Evolutionary conservation across 2,888 invertebrate genomes (phyloP).

Genomic region (Villa cingulata): DNA sequence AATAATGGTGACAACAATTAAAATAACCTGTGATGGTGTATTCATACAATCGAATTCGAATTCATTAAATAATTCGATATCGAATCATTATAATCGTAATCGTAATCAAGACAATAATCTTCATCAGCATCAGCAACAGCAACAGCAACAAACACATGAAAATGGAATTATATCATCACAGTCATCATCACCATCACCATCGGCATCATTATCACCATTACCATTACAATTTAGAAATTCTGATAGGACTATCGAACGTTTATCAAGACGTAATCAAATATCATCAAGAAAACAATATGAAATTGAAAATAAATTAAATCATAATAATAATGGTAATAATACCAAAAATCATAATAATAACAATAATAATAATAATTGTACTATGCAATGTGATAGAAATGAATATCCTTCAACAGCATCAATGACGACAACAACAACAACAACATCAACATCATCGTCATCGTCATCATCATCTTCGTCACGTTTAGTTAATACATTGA

Average conservation of each 20-base stretch:
- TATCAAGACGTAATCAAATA: neutral
- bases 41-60: slow-evolving; percentile 35
- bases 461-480: neutral
- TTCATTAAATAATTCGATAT: slow-evolving; percentile 31
- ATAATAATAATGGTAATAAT: neutral
- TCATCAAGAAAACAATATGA: neutral
- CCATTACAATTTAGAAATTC: neutral
- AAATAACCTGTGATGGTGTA: slow-evolving; percentile 36
- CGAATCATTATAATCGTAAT: slow-evolving; percentile 35
- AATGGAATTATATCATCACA: too few relatives aligned
- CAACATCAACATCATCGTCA: too few relatives aligned
- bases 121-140: neutral
- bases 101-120: slow-evolving; percentile 25
- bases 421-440: neutral
- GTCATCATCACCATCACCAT: neutral
- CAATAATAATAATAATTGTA: too few relatives aligned
- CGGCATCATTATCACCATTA: neutral
- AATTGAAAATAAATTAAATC: neutral
- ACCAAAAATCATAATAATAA: too few relatives aligned
- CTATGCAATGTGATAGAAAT: neutral
- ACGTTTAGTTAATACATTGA: neutral
- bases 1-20: slow-evolving; percentile 34
- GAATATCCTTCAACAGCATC: neutral
- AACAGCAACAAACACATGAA: neutral
- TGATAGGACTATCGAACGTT: neutral